Percentiles rank a stretch among this genome's conserved stretches.
These are phyloP conservation scores for Oryctes rhinoceros DNA, from an alignment of 1,140 invertebrate genomes.

Conservation along the genomic window DNA sequence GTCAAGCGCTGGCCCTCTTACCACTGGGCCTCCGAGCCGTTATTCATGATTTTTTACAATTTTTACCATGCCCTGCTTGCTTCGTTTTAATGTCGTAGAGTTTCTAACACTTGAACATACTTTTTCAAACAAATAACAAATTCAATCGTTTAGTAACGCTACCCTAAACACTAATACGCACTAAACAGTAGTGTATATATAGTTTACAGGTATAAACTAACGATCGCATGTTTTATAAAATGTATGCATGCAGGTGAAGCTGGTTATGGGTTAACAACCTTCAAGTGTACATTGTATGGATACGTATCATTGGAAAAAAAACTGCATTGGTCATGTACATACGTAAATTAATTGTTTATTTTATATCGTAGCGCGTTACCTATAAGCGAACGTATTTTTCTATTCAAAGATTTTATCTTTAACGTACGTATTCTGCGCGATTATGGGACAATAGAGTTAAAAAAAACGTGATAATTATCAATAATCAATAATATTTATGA, in stretches of 20 bases:
- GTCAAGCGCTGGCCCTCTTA: too few species aligned
- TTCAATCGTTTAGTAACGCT: not conserved
- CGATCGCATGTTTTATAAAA: not conserved
- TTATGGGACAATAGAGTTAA: not conserved
- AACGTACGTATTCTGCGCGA: not conserved
- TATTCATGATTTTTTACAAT: too few species aligned
- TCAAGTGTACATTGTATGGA: not conserved
- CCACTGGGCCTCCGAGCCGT: too few species aligned
- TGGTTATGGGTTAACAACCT: slow-evolving; percentile 8
- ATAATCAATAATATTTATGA: slow-evolving; percentile 7
- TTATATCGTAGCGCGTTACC: too few species aligned
- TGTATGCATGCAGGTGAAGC: not conserved
- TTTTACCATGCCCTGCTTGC: too few species aligned
- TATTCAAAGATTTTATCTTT: not conserved
- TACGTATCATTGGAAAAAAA: not conserved
- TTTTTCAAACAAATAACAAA: too few species aligned
- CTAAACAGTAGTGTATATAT: not conserved
- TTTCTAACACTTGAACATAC: too few species aligned
- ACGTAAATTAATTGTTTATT: too few species aligned
- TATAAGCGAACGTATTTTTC: slow-evolving; percentile 1
- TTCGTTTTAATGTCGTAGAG: too few species aligned
- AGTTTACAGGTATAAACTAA: not conserved
- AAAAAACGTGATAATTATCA: slow-evolving; percentile 6
- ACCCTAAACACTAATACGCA: not conserved
- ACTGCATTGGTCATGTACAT: too few species aligned